Evolutionary conservation across 2,888 invertebrate species (phyloP), one percentile per base, ranked within the genome.

Genomic region (Phalangium opilio): DNA sequence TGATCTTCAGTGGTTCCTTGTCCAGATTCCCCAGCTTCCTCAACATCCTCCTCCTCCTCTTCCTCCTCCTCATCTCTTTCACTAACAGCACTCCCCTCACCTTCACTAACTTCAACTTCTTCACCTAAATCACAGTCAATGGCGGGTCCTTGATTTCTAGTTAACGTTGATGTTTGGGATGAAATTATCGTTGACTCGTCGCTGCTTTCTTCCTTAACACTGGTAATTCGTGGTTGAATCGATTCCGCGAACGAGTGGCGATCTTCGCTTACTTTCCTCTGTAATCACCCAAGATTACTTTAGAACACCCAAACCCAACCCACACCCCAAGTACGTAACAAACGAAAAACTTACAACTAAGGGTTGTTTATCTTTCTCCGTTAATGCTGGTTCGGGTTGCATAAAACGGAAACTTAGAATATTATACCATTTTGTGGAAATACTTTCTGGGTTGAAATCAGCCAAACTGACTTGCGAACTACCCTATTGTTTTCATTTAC

Each of bases 181-280:
- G 91, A 87, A 58, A 93, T 91, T 55, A 93, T 86, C 0, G 93
- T 93, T 17, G 89, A 89, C 65, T 95, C 93, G 64, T 95, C 93
- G 19, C 90, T 90, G 58, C 90, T 91, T 66, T 93, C 93, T 63
- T 93, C 93, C 58, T 73, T 73, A 64, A 50, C 47, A 10, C 35
- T 44, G 15, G 48, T 50, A n/a, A 49, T 17, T 48, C 50, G 46
- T 21, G 43, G 45, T 33, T 50, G 43, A n/a, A 52, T 40, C 21
- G 47, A 47, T 15, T 52, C 52, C 27, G 41, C 43, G 19, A 50
- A 44, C 38, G 48, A 50, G 42, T 18, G 27, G 2, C 43, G 48
- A 19, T 50, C 47, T 36, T 50, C 52, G 32, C n/a, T 27, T 12
- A 18, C 38, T 14, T 38, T 38, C 8, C 27, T 27, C 27, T 17